Evolutionary conservation across 2,888 invertebrate genomes (phyloP).

Genomic region (Idaea straminata): DNA sequence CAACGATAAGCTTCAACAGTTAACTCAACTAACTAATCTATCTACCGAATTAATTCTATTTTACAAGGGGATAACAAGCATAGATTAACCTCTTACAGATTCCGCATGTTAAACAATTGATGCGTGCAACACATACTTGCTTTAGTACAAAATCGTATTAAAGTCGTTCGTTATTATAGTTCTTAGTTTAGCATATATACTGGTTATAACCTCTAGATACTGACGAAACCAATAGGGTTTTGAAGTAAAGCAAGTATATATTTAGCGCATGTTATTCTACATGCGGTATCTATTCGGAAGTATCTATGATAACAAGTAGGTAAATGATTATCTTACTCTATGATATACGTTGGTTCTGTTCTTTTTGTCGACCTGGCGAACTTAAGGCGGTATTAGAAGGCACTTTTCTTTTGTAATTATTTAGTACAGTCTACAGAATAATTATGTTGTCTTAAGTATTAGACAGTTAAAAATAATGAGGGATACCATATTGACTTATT

Average conservation of each 20-base stretch:
- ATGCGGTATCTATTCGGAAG: too few relatives aligned
- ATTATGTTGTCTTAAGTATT: not conserved
- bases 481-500: too few relatives aligned
- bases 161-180: not conserved
- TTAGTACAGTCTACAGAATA: constrained; percentile 11
- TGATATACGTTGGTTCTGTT: constrained; percentile 67
- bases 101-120: too few relatives aligned
- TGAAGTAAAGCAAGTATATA: too few relatives aligned
- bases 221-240: too few relatives aligned
- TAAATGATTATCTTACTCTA: constrained; percentile 48
- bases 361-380: constrained; percentile 75
- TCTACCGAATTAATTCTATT: constrained; percentile 40
- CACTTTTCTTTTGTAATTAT: constrained; percentile 23
- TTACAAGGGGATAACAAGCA: constrained; percentile 28
- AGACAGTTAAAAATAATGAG: not conserved
- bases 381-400: constrained; percentile 46
- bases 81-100: constrained; percentile 9
- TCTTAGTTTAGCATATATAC: constrained; percentile 25
- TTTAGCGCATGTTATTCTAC: too few relatives aligned
- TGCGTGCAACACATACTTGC: too few relatives aligned
- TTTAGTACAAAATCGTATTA: too few relatives aligned
- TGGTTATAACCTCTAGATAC: too few relatives aligned
- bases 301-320: constrained; percentile 22
- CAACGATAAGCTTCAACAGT: constrained; percentile 66
- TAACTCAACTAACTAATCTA: constrained; percentile 43